Conservation (phyloP, 2,888 invertebrate genomes). For the Criorhina ranunculi region DNA sequence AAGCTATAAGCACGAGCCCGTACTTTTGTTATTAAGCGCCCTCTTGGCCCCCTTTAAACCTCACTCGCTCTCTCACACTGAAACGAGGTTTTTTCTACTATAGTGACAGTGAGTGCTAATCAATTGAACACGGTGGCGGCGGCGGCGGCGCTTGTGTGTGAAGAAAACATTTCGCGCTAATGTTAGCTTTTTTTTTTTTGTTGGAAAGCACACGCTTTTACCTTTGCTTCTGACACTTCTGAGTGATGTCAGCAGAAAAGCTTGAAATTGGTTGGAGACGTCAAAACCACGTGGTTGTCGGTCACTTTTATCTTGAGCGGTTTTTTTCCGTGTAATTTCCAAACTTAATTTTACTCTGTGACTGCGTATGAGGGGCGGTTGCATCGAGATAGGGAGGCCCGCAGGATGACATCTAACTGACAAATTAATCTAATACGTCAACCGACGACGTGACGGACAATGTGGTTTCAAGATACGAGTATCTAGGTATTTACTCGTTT, state of each 20-base stretch:
- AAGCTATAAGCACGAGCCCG: slow-evolving; percentile 28
- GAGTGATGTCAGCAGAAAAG: slow-evolving; percentile 55
- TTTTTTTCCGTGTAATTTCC: slow-evolving; percentile 62
- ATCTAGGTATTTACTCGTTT: slow-evolving; percentile 18
- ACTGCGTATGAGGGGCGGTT: not conserved
- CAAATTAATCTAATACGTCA: slow-evolving; percentile 70
- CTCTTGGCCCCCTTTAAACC: not conserved
- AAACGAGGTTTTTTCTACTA: not conserved
- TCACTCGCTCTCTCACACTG: not conserved
- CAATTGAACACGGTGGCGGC: slow-evolving; percentile 46
- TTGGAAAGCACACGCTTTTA: slow-evolving; percentile 48
- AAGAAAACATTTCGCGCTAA: slow-evolving; percentile 32
- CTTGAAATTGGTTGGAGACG: slow-evolving; percentile 35
- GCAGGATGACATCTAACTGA: slow-evolving; percentile 62
- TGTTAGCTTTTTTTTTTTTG: slow-evolving; percentile 43
- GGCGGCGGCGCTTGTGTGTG: slow-evolving; percentile 31
- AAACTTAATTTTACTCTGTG: slow-evolving; percentile 9
- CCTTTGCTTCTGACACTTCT: slow-evolving; percentile 41
- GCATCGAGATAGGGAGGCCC: not conserved
- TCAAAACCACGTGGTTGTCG: slow-evolving; percentile 72
- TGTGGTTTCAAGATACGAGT: slow-evolving; percentile 53
- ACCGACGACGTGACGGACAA: slow-evolving; percentile 59
- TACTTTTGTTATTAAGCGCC: not conserved
- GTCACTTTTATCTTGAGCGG: slow-evolving; percentile 51
- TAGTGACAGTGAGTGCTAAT: slow-evolving; percentile 16